These are phyloP conservation scores for Calycopis cecrops DNA, from an alignment of 1,140 invertebrate species.

Conservation along the genomic window DNA sequence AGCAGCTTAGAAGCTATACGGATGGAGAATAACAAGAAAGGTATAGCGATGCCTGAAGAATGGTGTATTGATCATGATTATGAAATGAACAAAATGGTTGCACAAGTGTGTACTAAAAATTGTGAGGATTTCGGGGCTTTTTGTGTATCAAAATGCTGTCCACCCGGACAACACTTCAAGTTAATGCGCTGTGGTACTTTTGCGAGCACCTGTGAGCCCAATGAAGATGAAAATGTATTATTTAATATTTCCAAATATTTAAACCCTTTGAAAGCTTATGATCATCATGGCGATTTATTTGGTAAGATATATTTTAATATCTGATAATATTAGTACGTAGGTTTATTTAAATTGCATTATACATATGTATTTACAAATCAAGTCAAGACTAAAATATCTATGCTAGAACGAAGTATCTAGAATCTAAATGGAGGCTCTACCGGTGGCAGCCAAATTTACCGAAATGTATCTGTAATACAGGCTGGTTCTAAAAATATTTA, in stretches of 20 bases:
- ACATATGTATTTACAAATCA: no score
- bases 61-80: constrained; percentile 62
- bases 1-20: constrained; percentile 35
- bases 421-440: no score
- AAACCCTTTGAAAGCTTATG: constrained; percentile 29
- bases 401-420: no score
- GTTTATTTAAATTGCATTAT: no score
- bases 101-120: constrained; percentile 47
- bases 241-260: constrained; percentile 49
- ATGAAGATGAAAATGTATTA: constrained; percentile 32
- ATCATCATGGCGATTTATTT: constrained; percentile 23
- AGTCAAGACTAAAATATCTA: no score
- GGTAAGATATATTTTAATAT: constrained; percentile 31
- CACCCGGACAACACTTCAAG: constrained; percentile 53
- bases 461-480: no score
- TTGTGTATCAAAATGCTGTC: constrained; percentile 67
- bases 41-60: constrained; percentile 35
- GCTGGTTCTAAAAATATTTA: no score
- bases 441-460: no score
- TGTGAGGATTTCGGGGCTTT: constrained; percentile 49
- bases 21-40: constrained; percentile 25
- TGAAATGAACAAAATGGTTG: constrained; percentile 31
- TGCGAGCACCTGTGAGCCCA: constrained; percentile 43
- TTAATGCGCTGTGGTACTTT: constrained; percentile 35
- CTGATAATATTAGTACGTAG: no score